A percentile compares a stretch with the other conserved stretches of the same genome.
phyloP scores from a whole-genome alignment of 2,113 vertebrate species.

The Chloropsis hardwickii region DNA sequence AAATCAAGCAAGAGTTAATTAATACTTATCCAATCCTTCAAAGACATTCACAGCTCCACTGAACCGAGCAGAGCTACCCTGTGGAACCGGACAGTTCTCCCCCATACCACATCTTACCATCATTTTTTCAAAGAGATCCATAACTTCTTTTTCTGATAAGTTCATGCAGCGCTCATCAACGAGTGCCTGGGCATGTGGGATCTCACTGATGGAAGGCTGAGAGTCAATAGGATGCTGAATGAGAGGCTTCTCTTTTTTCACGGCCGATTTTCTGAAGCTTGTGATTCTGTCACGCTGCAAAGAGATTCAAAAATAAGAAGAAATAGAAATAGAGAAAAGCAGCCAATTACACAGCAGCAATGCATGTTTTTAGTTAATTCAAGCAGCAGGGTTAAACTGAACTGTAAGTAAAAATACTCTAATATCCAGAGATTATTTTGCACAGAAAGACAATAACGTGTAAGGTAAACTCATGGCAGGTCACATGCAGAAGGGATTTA shows the following conservation, averaged over 20 bases:
- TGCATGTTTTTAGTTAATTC: constrained; percentile 34
- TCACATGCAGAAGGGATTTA: not conserved
- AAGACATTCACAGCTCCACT: not conserved
- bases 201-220: constrained; percentile 77
- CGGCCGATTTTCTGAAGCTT: constrained; percentile 89
- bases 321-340: not conserved
- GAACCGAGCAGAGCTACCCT: not conserved
- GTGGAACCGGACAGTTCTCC: not conserved
- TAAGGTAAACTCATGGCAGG: not conserved
- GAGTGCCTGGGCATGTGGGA: constrained; percentile 86
- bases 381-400: constrained; percentile 62
- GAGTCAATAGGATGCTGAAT: constrained; percentile 95
- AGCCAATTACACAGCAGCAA: not conserved
- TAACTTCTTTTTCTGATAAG: constrained; percentile 96
- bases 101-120: constrained; percentile 81
- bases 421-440: not conserved
- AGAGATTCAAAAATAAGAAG: constrained; percentile 49
- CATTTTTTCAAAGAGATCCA: constrained; percentile 99
- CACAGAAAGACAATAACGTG: not conserved
- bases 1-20: not conserved
- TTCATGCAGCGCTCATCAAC: constrained; percentile 91
- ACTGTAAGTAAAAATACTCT: constrained; percentile 21
- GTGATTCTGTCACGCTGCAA: constrained; percentile 93
- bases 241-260: constrained; percentile 90
- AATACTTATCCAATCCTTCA: not conserved